phyloP scores from a whole-genome alignment of 2,888 invertebrate species.

The Lasioglossum lativentre region DNA sequence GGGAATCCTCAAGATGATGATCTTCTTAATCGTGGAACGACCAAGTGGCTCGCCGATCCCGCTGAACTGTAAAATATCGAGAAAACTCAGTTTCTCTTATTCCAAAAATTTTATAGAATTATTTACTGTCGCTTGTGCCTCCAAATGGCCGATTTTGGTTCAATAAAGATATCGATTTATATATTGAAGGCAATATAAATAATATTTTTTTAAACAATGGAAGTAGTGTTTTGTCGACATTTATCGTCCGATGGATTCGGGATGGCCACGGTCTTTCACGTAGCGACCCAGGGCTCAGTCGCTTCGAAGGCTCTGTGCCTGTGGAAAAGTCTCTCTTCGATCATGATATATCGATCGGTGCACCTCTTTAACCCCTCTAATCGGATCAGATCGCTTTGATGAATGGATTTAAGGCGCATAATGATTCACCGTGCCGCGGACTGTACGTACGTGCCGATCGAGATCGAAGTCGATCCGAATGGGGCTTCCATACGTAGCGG shows the following conservation, averaged over 20 bases:
- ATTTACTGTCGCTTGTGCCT: neutral
- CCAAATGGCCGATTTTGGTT: too few relatives aligned
- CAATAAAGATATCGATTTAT: too few relatives aligned
- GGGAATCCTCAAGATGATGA: neutral
- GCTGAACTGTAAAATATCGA: neutral
- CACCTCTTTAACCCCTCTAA: neutral
- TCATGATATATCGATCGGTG: conserved; percentile 8
- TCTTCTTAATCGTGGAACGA: neutral
- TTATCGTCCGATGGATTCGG: neutral
- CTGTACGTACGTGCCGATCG: neutral
- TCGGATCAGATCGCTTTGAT: neutral
- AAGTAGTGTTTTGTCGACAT: neutral
- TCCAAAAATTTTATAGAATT: neutral
- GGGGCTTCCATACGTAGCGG: conserved; percentile 24
- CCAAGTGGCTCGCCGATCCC: neutral
- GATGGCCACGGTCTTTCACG: neutral
- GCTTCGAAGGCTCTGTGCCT: neutral
- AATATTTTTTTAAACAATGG: too few relatives aligned
- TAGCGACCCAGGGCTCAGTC: too few relatives aligned
- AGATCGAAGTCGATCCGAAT: conserved; percentile 13
- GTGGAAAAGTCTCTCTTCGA: neutral
- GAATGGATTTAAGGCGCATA: conserved; percentile 1
- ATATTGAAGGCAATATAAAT: too few relatives aligned
- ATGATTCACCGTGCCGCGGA: neutral
- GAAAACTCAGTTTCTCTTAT: neutral